Percentiles rank a stretch among this genome's conserved stretches.
Evolutionary conservation across 2,797 vertebrate genomes (phyloP).

Genomic region (Mus caroli): DNA sequence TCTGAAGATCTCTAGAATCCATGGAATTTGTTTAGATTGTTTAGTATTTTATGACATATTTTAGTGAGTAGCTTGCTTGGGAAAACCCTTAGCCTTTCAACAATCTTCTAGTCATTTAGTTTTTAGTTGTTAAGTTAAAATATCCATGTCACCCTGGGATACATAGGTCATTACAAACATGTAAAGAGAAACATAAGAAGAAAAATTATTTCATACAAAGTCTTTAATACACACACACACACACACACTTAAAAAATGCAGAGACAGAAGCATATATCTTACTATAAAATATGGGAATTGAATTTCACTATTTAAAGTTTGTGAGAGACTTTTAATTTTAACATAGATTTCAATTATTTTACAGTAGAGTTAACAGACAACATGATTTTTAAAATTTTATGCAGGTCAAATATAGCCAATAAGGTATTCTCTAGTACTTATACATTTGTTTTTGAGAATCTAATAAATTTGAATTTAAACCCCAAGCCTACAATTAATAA

Average conservation of each 20-base stretch:
- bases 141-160: not conserved
- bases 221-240: not conserved
- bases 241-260: not conserved
- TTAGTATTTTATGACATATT: conserved; percentile 25
- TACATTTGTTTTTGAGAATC: not conserved
- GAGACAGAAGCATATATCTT: not conserved
- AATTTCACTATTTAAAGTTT: not conserved
- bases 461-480: conserved; percentile 37
- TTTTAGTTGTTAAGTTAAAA: conserved; percentile 26
- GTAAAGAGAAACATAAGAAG: not conserved
- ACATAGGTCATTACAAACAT: not conserved
- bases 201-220: not conserved
- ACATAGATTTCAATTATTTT: conserved; percentile 20
- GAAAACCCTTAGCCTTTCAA: not conserved
- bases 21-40: conserved; percentile 1
- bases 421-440: not conserved
- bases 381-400: not conserved
- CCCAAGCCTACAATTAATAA: not conserved
- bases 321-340: not conserved
- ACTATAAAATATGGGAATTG: not conserved
- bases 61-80: not conserved
- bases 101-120: not conserved
- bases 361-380: not conserved
- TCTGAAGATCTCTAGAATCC: not conserved
- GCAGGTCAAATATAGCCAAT: not conserved